These are phyloP conservation scores for Tragelaphus strepsiceros DNA, from an alignment of 2,113 vertebrate species.

Conservation along the genomic window DNA sequence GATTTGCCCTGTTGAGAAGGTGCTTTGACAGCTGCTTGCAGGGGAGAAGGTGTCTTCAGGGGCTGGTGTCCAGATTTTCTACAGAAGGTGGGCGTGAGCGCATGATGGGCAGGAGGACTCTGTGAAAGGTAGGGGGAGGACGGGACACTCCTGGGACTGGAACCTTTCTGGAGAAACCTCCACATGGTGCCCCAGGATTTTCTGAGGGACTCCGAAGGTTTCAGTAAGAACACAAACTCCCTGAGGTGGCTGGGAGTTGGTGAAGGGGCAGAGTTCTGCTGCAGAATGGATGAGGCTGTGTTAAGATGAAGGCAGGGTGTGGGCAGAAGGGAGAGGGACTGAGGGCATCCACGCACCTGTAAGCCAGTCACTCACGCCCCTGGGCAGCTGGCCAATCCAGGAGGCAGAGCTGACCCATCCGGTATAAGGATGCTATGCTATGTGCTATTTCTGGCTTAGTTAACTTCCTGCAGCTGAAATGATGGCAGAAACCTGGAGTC, in stretches of 20 bases:
- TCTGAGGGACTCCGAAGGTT: neutral
- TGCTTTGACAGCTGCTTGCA: neutral
- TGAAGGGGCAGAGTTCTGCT: neutral
- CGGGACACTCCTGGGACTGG: neutral
- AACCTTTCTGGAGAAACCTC: neutral
- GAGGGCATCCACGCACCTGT: rapidly evolving
- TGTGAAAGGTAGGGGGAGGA: neutral
- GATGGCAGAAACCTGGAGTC: neutral
- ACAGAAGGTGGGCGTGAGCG: neutral
- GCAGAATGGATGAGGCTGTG: neutral
- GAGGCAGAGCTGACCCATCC: neutral
- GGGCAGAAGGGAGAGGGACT: neutral
- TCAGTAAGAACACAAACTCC: neutral
- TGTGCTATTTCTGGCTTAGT: neutral
- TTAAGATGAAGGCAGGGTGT: neutral
- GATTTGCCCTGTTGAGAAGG: neutral
- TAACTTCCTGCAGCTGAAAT: neutral
- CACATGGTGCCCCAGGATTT: neutral
- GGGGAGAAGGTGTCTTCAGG: neutral
- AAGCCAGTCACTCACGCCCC: neutral
- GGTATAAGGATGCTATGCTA: neutral
- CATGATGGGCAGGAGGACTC: rapidly evolving
- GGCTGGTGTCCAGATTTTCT: neutral
- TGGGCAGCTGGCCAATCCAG: neutral
- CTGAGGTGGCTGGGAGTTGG: rapidly evolving